Evolutionary conservation across 2,888 invertebrate species (phyloP), one percentile per base, ranked within the genome.

Genomic region (Acanthosepion pharaonis): DNA sequence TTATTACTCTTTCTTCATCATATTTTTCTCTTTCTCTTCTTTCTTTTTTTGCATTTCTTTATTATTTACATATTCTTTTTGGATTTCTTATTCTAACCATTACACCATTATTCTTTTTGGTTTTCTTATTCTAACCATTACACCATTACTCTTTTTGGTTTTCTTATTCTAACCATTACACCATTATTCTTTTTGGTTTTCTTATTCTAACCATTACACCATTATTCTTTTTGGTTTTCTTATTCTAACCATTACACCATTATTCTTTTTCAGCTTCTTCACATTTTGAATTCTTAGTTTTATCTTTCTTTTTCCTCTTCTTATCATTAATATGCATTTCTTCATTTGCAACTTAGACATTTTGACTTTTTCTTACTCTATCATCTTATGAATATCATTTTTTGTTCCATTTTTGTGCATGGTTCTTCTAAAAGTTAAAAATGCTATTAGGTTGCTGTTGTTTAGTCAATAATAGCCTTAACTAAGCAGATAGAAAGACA

Each of bases 361-460:
- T 78, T 78, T n/a, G n/a, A 6, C 11, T 78, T 28, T 15, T 78
- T 78, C 55, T 18, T n/a, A 9, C n/a, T 78, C 18, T 55, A n/a
- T 78, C 78, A 18, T 78, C 9, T 78, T 78, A 28, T n/a, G 28
- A 28, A 9, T 78, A 6, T 78, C 6, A 78, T 78, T 78, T 78
- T 78, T 78, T 64, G 64, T 64, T 64, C 64, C 23, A 64, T 64
- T 64, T 25, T 64, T 28, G n/a, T 78, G 78, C 78, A 78, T n/a
- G 55, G 18, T 78, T 78, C 78, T 64, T 15, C 6, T 78, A 78
- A 78, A 78, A n/a, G 78, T 78, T 78, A 8, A n/a, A 78, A n/a
- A 78, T 78, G n/a, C 78, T n/a, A 78, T 78, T 78, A 78, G n/a
- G 78, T 78, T 78, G 9, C 78, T 78, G 78, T 78, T 78, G 78